These are phyloP conservation scores for Rotaria magnacalcarata DNA, from an alignment of 2,888 invertebrate species.

Conservation along the genomic window DNA sequence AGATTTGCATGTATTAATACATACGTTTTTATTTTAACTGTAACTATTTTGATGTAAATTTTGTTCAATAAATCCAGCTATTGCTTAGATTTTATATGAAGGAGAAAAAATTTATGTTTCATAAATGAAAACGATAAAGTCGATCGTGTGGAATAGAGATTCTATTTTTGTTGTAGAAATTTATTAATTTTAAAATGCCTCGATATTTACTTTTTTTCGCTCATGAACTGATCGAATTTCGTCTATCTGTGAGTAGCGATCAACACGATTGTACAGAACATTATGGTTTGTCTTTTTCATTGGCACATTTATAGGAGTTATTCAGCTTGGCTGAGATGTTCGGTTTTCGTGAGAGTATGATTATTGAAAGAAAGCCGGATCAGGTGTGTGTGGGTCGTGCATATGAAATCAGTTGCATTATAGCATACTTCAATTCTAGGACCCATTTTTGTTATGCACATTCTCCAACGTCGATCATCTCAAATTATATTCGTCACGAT, in stretches of 20 bases:
- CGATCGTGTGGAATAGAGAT: neutral
- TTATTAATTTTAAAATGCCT: neutral
- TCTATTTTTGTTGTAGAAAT: conserved; percentile 10
- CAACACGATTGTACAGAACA: neutral
- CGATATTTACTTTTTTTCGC: conserved; percentile 37
- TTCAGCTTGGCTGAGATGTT: conserved; percentile 35
- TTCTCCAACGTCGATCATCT: neutral
- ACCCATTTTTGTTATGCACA: conserved; percentile 35
- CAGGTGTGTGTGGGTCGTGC: neutral
- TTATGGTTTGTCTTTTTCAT: neutral
- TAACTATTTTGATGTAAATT: too few relatives aligned
- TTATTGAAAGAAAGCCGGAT: neutral
- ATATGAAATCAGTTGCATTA: neutral
- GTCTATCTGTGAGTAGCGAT: conserved; percentile 5
- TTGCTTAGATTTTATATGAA: too few relatives aligned
- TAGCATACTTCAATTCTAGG: neutral
- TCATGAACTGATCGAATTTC: conserved; percentile 33
- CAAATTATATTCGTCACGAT: conserved; percentile 18
- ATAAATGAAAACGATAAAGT: neutral
- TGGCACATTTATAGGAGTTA: neutral
- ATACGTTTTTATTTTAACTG: too few relatives aligned
- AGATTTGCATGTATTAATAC: too few relatives aligned
- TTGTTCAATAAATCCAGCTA: too few relatives aligned
- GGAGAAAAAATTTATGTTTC: neutral
- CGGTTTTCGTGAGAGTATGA: conserved; percentile 34